Conservation (phyloP, 2,113 vertebrate species). For the Grallaria varia region DNA sequence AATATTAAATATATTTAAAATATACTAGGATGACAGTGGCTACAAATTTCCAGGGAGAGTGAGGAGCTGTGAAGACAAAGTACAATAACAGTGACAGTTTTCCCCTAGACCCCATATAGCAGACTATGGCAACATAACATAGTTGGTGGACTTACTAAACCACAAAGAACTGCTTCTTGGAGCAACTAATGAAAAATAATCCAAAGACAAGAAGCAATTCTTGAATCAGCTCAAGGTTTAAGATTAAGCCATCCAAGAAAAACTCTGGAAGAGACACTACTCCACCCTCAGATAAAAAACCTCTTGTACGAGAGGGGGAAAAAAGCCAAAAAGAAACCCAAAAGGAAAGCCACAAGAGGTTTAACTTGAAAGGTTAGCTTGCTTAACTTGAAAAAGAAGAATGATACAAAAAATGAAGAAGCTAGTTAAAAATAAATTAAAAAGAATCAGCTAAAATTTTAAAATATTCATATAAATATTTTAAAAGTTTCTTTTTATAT, state of each 20-base stretch:
- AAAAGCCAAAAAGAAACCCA: not conserved
- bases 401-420: slow-evolving; percentile 32
- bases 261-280: not conserved
- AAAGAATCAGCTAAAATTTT: slow-evolving; percentile 36
- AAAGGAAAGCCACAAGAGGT: slow-evolving; percentile 7
- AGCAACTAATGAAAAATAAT: not conserved
- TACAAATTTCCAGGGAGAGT: not conserved
- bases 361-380: slow-evolving; percentile 48
- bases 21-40: not conserved
- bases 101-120: not conserved
- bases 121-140: not conserved
- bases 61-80: not conserved
- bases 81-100: not conserved
- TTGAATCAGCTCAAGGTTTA: not conserved
- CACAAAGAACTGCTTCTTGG: not conserved
- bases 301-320: not conserved
- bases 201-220: not conserved
- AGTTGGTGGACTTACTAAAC: not conserved
- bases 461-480: slow-evolving; percentile 57
- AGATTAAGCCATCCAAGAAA: not conserved
- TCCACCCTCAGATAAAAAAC: not conserved
- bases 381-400: slow-evolving; percentile 38
- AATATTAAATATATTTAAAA: not conserved
- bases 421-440: slow-evolving; percentile 63
- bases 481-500: slow-evolving; percentile 50